phyloP scores from a whole-genome alignment of 2,888 invertebrate genomes.

The Coleophora flavipennella region DNA sequence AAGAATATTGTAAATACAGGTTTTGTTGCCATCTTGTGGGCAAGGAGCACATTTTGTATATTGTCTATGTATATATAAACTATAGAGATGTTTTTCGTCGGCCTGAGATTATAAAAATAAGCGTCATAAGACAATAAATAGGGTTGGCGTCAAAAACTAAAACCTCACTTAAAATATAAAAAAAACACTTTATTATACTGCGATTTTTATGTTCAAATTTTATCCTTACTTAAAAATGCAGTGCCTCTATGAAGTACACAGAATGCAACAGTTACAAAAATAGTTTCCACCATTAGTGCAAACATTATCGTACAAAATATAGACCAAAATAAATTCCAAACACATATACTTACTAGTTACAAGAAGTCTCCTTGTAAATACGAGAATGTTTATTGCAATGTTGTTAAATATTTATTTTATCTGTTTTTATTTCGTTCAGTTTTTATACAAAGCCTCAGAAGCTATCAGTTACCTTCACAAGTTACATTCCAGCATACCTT shows the following conservation, averaged over 20 bases:
- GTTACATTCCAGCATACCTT: conserved; percentile 63
- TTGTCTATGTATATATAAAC: conserved; percentile 20
- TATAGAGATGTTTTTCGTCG: conserved; percentile 14
- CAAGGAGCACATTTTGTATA: conserved; percentile 29
- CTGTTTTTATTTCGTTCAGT: conserved; percentile 31
- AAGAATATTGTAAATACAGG: conserved; percentile 36
- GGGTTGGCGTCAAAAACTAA: conserved; percentile 44
- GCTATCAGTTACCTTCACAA: conserved; percentile 51
- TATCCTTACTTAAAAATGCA: conserved; percentile 15
- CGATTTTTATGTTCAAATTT: conserved; percentile 3
- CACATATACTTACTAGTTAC: conserved; percentile 38
- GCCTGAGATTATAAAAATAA: conserved; percentile 35
- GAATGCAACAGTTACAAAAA: conserved; percentile 16
- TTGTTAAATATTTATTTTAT: conserved; percentile 36
- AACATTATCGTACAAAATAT: conserved; percentile 64
- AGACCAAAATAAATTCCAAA: conserved; percentile 65
- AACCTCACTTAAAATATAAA: conserved; percentile 21
- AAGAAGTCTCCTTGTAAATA: conserved; percentile 45
- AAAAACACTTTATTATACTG: neutral
- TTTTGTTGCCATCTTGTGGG: conserved; percentile 31
- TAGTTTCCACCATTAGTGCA: conserved; percentile 50
- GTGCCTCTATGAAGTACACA: conserved; percentile 42
- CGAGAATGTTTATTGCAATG: conserved; percentile 46
- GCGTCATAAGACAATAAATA: too few species aligned
- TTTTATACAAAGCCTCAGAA: conserved; percentile 54